Evolutionary conservation across 2,888 invertebrate genomes (phyloP), one percentile per base, ranked within the genome.

Genomic region (Cephus sareptanus): DNA sequence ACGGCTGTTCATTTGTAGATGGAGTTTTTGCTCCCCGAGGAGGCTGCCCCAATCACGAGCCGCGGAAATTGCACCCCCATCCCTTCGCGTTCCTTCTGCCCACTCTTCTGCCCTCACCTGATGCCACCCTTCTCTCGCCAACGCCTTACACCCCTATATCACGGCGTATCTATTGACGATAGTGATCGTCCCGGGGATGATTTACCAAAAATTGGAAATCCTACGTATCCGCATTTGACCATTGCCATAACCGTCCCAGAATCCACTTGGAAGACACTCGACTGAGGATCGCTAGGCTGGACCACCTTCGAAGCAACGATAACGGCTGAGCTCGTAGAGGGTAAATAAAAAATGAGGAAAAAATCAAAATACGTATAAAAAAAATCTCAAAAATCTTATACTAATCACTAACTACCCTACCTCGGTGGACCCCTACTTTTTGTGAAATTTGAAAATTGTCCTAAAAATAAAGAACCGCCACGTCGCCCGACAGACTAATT

Each of bases 1-100:
- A 94, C 94, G 94, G 93, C 93, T 94, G 94, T 94, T 94, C 94
- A 94, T 94, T 94, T 94, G 94, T 94, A 94, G 94, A 94, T 94
- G 94, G 94, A 94, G 94, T 94, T 94, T 94, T 94, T 93, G 93
- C 93, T 93, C 94, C 94, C 94, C 87, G 89, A 93, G 93, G 93
- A 92, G 92, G 92, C 93, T 92, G 90, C 93, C 94, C 94, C 94
- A 94, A 94, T 94, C 94, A 94, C 94, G 93, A 94, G 93, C 93
- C 93, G 93, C 94, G 94, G 94, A 94, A 94, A 94, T 94, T 94
- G 94, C 94, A 91, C 89, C 90, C 87, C 88, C 89, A 85, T 80
- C 87, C 83, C 82, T 77, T 82, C 81, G 86, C 83, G 84, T 85
- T 86, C 80, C 86, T 85, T 84, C 83, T 82, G 79, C 81, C 83